Evolutionary conservation across 2,113 vertebrate genomes (phyloP), one percentile per base, ranked within the genome.

Genomic region (Cardinalis cardinalis): DNA sequence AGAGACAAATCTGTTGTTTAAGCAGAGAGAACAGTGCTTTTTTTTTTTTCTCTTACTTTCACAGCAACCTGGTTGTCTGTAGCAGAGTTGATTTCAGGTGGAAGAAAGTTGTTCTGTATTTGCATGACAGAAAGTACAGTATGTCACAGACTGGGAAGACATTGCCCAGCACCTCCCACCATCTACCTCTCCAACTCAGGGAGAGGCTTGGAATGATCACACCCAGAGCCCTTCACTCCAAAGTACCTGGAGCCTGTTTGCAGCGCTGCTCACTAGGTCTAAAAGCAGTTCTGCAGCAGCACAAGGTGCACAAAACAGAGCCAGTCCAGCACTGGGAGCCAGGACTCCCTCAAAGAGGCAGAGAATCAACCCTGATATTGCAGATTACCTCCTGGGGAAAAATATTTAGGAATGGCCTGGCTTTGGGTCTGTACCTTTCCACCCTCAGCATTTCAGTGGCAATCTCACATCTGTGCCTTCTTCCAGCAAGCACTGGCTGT

Each of bases 1-100:
- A 16, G 14, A 79, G 72, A 71, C 60, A 91, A 94, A 95, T 71
- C 76, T 95, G 88, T 81, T 95, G 58, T 88, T 92, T 64, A 81
- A 72, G 53, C 73, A 72, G 38, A 44, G 31, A 84, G 56, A 71
- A 88, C 83, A 75, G 18, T 17, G 53, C 6, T 0, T 16, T 38
- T 36, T 25, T 38, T n/a, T 56, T 52, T 12, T 3, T 8, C 12
- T 26, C 36, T 64, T 75, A 49, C 32, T 73, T 92, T 90, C 15
- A 72, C 4, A 14, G 38, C 48, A 91, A 84, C 56, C 36, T 77
- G 10, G 28, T 12, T 68, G 36, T 88, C 69, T 59, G 19, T 5
- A 68, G 61, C 28, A 80, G 65, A 52, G 43, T 14, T 10, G 2
- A 71, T 43, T 89, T 71, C 75, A 90, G 69, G 83, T 86, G 70